Evolutionary conservation across 35 echinoderm and acorn worm species (phyloP).

Genomic region (Chiridota heheva): DNA sequence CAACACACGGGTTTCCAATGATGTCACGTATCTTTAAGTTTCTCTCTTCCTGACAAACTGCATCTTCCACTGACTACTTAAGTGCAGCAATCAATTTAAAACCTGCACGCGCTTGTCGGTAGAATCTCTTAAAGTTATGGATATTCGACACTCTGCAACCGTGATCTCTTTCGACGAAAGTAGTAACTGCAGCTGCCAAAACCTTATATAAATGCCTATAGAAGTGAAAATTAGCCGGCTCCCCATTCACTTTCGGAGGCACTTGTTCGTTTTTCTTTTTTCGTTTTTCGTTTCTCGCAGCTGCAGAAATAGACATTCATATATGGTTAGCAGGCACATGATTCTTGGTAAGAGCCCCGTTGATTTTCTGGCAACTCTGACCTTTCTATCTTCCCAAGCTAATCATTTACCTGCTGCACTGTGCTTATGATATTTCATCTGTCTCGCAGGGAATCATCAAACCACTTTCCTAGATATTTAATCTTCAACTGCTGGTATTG

Average conservation of each 20-base stretch:
- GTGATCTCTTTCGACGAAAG: not conserved
- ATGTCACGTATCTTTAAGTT: too few relatives aligned
- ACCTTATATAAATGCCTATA: not conserved
- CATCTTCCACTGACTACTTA: too few relatives aligned
- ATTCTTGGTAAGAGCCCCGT: not conserved
- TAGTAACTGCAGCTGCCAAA: not conserved
- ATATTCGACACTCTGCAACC: too few relatives aligned
- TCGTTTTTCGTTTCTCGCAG: too few relatives aligned
- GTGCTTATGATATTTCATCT: not conserved
- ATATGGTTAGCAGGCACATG: not conserved
- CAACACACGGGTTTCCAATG: constrained; percentile 7
- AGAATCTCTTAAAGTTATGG: too few relatives aligned
- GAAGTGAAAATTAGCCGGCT: too few relatives aligned
- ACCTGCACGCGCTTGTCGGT: too few relatives aligned
- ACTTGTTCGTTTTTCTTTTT: not conserved
- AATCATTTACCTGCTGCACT: not conserved
- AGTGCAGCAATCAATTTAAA: too few relatives aligned
- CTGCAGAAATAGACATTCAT: too few relatives aligned
- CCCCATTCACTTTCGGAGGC: not conserved
- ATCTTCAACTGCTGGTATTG: not conserved
- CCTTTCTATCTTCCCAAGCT: not conserved
- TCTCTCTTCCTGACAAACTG: too few relatives aligned
- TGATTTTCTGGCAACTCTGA: constrained; percentile 1
- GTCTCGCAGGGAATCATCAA: constrained; percentile 1
- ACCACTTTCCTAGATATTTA: too few relatives aligned